Evolutionary conservation across 2,113 vertebrate genomes (phyloP), one percentile per base, ranked within the genome.

Genomic region (Pampusana beccarii): DNA sequence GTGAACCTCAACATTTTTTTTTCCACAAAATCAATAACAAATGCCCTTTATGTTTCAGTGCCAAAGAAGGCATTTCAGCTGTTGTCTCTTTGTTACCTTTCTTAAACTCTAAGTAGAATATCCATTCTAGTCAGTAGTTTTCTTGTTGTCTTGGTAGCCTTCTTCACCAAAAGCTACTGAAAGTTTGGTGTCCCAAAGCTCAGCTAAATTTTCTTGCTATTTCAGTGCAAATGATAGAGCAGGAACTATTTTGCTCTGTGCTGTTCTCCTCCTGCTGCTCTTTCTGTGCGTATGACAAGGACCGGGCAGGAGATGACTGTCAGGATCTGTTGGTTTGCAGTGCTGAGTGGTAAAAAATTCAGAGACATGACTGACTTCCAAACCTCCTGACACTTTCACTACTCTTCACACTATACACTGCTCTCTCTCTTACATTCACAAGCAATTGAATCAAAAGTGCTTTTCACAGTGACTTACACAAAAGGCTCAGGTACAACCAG

Each of bases 401-500:
- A 29, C 51, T 78, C 36, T 31, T 61, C 42, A 31, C 6, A 44
- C 8, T 60, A 2, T 28, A 8, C 29, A 8, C 3, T 38, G 11
- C 5, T 40, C 14, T 54, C 21, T 54, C 25, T 50, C 46, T 58
- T 16, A 28, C 5, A 17, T 31, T 61, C 12, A 16, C 18, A 8
- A 56, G 9, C 0, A 3, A 10, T 7, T 51, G 44, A 36, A 72
- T 25, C 38, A 51, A 34, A 58, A 31, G n/a, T 46, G 28, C 1
- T 53, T 78, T 54, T 64, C n/a, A 23, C 26, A 73, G 11, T 72
- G 19, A 29, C 33, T 86, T 74, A 69, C 5, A 26, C 2, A 15
- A 24, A 54, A 65, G 6, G 4, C 3, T 40, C 12, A 1, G 1
- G 1, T 62, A 25, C 8, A 14, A 3, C 10, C 33, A n/a, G 12